phyloP scores from a whole-genome alignment of 2,113 vertebrate genomes.

The Chionodraco myersi region DNA sequence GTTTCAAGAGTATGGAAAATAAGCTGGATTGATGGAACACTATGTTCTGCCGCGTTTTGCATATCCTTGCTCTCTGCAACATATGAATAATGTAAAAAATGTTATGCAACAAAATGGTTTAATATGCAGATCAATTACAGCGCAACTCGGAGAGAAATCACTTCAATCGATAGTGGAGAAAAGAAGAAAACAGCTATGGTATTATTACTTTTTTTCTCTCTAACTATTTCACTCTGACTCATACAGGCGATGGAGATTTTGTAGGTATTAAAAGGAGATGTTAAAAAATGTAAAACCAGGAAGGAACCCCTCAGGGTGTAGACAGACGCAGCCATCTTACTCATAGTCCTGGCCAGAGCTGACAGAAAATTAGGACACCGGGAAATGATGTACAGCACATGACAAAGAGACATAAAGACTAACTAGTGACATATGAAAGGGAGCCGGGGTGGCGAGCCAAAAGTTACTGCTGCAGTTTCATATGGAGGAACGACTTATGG shows the following conservation, averaged over 20 bases:
- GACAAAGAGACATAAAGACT: constrained; percentile 18
- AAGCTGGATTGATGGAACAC: constrained; percentile 7
- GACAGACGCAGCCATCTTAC: constrained; percentile 26
- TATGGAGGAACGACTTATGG: constrained; percentile 6
- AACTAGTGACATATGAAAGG: constrained; percentile 35
- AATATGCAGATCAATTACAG: constrained; percentile 48
- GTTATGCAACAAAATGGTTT: constrained; percentile 37
- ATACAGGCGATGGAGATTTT: constrained; percentile 13
- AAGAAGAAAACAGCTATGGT: constrained; percentile 7
- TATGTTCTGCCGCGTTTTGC: constrained; percentile 9
- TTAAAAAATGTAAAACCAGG: constrained; percentile 42
- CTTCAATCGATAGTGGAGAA: constrained; percentile 22
- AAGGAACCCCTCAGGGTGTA: constrained; percentile 14
- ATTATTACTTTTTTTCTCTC: neutral
- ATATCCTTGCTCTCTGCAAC: constrained; percentile 10
- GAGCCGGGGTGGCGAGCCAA: neutral
- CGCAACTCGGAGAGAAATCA: constrained; percentile 23
- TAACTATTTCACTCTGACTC: constrained; percentile 8
- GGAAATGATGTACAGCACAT: neutral
- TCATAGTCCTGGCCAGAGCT: constrained; percentile 8
- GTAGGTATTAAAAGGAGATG: constrained; percentile 23
- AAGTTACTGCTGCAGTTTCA: constrained; percentile 22
- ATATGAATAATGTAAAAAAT: constrained; percentile 53
- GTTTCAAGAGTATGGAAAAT: neutral
- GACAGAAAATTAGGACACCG: constrained; percentile 18